Evolutionary conservation across 2,797 vertebrate species (phyloP).

Genomic region (Oceanodroma leucorhoa): DNA sequence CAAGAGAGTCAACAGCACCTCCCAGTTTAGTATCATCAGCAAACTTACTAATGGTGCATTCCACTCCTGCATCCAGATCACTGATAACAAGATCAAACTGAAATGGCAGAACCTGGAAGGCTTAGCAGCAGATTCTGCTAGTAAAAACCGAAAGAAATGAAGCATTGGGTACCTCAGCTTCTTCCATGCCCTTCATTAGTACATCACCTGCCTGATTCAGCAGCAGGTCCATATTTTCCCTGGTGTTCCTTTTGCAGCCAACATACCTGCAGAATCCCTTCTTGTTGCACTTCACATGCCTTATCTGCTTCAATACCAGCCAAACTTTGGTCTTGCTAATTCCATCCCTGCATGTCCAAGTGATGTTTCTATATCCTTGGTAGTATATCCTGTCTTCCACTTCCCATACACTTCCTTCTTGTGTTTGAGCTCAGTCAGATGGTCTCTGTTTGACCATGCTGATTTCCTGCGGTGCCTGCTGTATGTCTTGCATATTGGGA

Average conservation of each 20-base stretch:
- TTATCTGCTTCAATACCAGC: neutral
- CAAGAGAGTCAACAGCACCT: neutral
- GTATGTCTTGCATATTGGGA: neutral
- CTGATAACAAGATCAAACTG: neutral
- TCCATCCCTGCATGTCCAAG: neutral
- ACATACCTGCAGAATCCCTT: neutral
- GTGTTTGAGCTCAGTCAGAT: neutral
- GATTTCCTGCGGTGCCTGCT: neutral
- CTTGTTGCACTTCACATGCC: neutral
- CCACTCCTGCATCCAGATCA: neutral
- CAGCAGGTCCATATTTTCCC: neutral
- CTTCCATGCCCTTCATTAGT: neutral
- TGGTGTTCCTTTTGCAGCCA: neutral
- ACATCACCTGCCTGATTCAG: neutral
- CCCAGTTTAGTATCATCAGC: neutral
- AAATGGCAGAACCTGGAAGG: neutral
- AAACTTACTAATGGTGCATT: neutral
- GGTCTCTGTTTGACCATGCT: neutral
- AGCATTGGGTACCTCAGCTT: neutral
- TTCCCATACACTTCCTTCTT: neutral
- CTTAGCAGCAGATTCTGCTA: neutral
- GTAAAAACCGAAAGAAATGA: neutral
- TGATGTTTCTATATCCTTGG: neutral
- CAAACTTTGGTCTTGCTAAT: neutral
- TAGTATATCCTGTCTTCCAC: neutral